Percentiles rank a stretch among this genome's conserved stretches.
Evolutionary conservation across 2,888 invertebrate species (phyloP).

Genomic region (Dryocosmus kuriphilus): DNA sequence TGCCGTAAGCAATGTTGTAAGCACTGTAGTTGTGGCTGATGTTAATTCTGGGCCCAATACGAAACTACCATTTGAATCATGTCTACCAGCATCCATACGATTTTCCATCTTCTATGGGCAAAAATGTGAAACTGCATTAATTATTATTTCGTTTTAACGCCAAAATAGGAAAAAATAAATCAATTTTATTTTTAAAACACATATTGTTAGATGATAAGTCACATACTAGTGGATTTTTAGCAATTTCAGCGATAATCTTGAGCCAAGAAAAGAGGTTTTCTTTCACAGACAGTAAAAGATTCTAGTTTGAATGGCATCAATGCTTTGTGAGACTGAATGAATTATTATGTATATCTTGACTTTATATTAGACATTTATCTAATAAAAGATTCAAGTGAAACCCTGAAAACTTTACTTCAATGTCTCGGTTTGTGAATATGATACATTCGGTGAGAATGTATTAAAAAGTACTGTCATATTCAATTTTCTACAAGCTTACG

Average conservation of each 20-base stretch:
- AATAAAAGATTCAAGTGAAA: constrained; percentile 70
- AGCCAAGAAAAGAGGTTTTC: constrained; percentile 32
- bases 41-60: constrained; percentile 39
- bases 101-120: constrained; percentile 51
- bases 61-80: constrained; percentile 30
- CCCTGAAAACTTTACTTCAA: constrained; percentile 44
- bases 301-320: constrained; percentile 52
- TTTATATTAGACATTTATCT: constrained; percentile 63
- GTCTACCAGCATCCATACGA: constrained; percentile 34
- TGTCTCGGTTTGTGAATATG: constrained; percentile 48
- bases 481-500: constrained; percentile 59
- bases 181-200: neutral
- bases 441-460: constrained; percentile 32
- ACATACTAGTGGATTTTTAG: neutral
- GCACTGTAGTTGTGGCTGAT: constrained; percentile 48
- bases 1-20: constrained; percentile 47
- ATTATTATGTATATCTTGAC: constrained; percentile 48
- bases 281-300: neutral
- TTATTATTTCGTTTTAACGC: constrained; percentile 40
- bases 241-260: neutral
- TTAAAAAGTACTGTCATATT: constrained; percentile 56
- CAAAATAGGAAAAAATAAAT: neutral
- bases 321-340: constrained; percentile 53
- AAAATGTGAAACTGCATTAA: constrained; percentile 51
- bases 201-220: neutral